Evolutionary conservation across 2,888 invertebrate species (phyloP), one percentile per base, ranked within the genome.

Genomic region (Arctia plantaginis): DNA sequence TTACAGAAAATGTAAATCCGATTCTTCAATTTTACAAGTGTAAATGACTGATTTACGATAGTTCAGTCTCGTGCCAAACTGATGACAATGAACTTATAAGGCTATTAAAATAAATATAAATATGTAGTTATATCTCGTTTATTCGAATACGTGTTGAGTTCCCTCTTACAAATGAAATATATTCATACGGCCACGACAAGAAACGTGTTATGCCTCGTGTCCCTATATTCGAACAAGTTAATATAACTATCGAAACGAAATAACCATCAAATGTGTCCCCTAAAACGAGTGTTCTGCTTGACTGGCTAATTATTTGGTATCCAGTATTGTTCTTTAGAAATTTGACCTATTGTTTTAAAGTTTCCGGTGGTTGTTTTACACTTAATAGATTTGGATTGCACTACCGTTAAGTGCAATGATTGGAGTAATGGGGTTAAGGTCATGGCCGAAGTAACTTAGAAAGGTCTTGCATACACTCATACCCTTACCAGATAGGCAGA

Each of bases 281-380:
- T 84, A 83, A 80, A 75, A 73, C 41, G 15, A 77, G 71, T 30
- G 23, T 77, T 62, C 51, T 66, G 44, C 30, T 70, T 70, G 41
- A n/a, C 33, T 35, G 33, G 27, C 15, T 65, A 23, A 65, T 47
- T 65, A 47, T 65, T 72, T 67, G 27, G 23, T 35, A 18, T 44
- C 41, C 30, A 30, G 27, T 27, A 66, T 66, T 66, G 41, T 44
- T 67, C 30, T 59, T 27, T 59, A 44, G 44, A 67, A 44, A 30
- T 20, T 44, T 20, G 30, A 3, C 18, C 41, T 44, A 67, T 67
- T 67, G 66, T 67, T 18, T 44, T 44, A 10, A 20, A 18, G 44
- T 44, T 44, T 67, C 44, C 20, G 6, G 66, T 67, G 18, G 27
- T 66, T 27, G 12, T 44, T 66, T 44, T 44, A 27, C 7, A 44